Evolutionary conservation across 2,888 invertebrate genomes (phyloP).

Genomic region (Rhamnusium bicolor): DNA sequence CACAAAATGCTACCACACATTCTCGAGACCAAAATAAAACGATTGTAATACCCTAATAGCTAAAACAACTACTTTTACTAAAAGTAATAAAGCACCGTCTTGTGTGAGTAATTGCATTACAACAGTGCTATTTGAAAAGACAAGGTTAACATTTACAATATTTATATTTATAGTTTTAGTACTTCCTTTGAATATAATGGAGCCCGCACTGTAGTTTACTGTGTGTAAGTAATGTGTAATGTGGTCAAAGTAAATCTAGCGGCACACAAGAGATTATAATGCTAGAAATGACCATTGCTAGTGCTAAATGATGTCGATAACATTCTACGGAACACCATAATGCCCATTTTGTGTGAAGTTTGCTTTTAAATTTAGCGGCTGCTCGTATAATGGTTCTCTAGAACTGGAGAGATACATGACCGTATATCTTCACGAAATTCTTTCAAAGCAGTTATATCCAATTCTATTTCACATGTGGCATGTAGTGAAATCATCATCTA

Average conservation of each 20-base stretch:
- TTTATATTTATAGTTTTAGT: conserved; percentile 21
- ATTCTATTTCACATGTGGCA: not conserved
- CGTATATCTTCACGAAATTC: not conserved
- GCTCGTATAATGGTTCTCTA: not conserved
- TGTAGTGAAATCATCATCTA: not conserved
- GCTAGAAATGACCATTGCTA: conserved; percentile 12
- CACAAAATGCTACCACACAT: too few relatives aligned
- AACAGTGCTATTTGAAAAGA: not conserved
- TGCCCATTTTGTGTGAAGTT: not conserved
- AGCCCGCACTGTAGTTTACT: not conserved
- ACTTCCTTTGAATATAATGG: conserved; percentile 3
- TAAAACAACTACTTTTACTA: not conserved
- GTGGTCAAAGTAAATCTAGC: conserved; percentile 1
- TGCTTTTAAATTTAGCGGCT: not conserved
- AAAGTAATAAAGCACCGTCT: not conserved
- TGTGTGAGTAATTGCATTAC: not conserved
- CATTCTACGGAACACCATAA: conserved; percentile 13
- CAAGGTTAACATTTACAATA: not conserved
- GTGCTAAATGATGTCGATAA: conserved; percentile 11
- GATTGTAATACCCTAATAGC: too few relatives aligned
- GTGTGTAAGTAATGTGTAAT: not conserved
- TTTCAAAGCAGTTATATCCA: not conserved
- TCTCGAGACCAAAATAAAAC: too few relatives aligned
- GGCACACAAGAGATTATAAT: conserved; percentile 7
- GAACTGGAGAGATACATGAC: not conserved